Percentiles rank a stretch among this genome's conserved stretches.
Evolutionary conservation across 1,140 invertebrate species (phyloP).

Genomic region (Temnothorax longispinosus): DNA sequence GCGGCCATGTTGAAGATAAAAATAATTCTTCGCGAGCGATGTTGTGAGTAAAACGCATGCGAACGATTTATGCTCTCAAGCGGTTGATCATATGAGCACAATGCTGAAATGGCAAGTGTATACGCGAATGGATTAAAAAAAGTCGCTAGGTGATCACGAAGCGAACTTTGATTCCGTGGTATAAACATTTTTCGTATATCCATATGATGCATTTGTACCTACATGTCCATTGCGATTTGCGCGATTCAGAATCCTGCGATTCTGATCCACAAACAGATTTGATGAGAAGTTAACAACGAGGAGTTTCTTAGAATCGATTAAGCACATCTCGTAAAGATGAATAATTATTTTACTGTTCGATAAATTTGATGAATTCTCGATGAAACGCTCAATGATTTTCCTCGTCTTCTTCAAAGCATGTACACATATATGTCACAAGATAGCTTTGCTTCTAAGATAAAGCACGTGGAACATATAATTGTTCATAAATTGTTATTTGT

Average conservation of each 20-base stretch:
- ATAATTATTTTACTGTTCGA: constrained; percentile 69
- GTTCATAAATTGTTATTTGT: background rate
- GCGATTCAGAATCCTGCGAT: background rate
- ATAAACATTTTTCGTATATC: constrained; percentile 25
- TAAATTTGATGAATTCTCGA: constrained; percentile 64
- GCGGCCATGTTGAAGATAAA: constrained; percentile 40
- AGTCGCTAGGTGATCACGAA: constrained; percentile 8
- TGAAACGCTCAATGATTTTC: constrained; percentile 40
- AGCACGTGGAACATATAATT: background rate
- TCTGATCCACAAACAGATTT: constrained; percentile 68
- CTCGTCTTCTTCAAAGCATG: constrained; percentile 8
- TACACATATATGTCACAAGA: background rate
- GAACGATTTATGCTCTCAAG: constrained; percentile 34
- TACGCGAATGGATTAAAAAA: constrained; percentile 5
- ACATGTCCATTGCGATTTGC: no score
- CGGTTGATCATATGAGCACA: background rate
- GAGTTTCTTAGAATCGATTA: constrained; percentile 69
- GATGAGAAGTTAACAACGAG: constrained; percentile 69
- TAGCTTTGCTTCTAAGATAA: background rate
- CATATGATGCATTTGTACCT: background rate
- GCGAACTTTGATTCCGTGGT: constrained; percentile 58
- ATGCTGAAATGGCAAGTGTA: constrained; percentile 46
- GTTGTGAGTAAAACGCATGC: background rate
- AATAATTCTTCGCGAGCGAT: constrained; percentile 27
- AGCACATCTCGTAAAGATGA: constrained; percentile 73